phyloP scores from a whole-genome alignment of 2,113 vertebrate genomes.

The Ictalurus punctatus region DNA sequence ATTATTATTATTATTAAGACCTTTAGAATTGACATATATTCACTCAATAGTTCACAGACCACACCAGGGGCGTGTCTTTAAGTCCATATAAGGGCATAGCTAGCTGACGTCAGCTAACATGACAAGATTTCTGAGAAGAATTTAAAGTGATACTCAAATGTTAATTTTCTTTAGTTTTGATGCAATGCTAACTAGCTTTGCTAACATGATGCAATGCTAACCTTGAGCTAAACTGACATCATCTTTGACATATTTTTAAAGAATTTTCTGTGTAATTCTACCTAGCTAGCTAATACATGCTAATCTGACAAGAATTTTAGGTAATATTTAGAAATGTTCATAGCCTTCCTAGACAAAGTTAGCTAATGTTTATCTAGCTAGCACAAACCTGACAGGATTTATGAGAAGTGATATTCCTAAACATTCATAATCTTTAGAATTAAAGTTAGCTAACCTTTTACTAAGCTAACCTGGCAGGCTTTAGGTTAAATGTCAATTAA shows the following conservation, averaged over 20 bases:
- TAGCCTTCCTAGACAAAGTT: neutral
- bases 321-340: neutral
- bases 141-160: neutral
- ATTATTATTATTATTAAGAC: neutral
- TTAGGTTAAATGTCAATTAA: neutral
- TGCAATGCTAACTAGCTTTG: neutral
- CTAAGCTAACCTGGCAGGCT: neutral
- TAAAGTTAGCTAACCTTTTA: neutral
- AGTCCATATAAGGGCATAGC: neutral
- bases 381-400: slow-evolving; percentile 4
- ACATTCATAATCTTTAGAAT: neutral
- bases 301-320: neutral
- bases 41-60: neutral
- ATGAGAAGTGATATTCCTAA: neutral
- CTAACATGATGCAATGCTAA: neutral
- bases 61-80: neutral
- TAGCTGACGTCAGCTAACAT: neutral
- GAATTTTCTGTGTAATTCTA: neutral
- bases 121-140: neutral
- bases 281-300: neutral
- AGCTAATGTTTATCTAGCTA: neutral
- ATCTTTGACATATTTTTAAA: neutral
- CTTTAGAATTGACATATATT: neutral
- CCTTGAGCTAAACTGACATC: neutral
- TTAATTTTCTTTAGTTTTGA: neutral